Base-by-base conservation (phyloP, 2,797 vertebrate species). In the Eurystomus glaucurus region DNA sequence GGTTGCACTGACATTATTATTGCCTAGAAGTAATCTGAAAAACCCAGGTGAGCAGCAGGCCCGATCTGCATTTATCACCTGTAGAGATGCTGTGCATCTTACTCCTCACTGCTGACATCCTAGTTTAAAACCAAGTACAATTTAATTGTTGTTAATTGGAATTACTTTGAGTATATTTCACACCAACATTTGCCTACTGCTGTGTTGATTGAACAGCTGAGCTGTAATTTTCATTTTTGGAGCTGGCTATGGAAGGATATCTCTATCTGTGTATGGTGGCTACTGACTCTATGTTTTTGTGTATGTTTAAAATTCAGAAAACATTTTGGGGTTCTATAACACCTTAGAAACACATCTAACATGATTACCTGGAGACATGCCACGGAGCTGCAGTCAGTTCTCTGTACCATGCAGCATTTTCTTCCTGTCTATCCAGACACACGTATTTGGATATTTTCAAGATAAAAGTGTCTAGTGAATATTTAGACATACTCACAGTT, bases 141-240 rank as follows among this genome's bases (percentile, higher is more conserved):
- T 80, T 85, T 92, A 90, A 94, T 93, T 88, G 71, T 29, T 61
- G n/a, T 79, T 95, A 88, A 94, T 94, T 86, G 45, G 90, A 89
- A 88, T 94, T 76, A 71, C 58, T 85, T 86, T 26, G 25, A 77
- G 19, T 91, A 23, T 80, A 58, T 83, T 93, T 92, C 74, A 62
- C 37, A 76, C 14, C 20, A 92, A 51, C 14, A 60, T 94, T 91
- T 96, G 31, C 64, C 55, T 71, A 61, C 62, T 55, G 50, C 79
- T 83, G 45, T 86, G 77, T 26, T 76, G 58, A 91, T 41, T 61
- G 41, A 93, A 76, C 7, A 61, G 41, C 72, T 86, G 50, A 90
- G 31, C 51, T 79, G 15, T 22, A 76, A 90, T 88, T 90, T 82
- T 79, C 31, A 28, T 66, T 52, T 51, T 8, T 70, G 51, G 23